These are phyloP conservation scores for Portunus trituberculatus DNA, from an alignment of 1,140 invertebrate species.

Conservation along the genomic window DNA sequence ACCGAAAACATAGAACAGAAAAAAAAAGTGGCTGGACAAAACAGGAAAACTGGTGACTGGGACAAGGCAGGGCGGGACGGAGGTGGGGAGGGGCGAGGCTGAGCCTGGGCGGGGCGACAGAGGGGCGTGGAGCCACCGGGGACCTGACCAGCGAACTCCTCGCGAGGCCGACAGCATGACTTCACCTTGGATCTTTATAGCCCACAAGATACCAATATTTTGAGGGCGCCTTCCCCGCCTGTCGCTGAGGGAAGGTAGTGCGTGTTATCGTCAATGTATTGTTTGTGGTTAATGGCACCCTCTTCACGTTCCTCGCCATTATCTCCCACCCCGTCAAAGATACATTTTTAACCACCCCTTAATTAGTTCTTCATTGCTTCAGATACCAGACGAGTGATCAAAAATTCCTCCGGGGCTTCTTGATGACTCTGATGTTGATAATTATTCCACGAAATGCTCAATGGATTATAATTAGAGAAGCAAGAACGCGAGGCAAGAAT, in stretches of 20 bases:
- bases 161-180: background rate
- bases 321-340: background rate
- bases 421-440: background rate
- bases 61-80: background rate
- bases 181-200: background rate
- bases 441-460: background rate
- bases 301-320: background rate
- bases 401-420: background rate
- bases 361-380: background rate
- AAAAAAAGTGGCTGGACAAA: background rate
- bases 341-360: background rate
- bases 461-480: background rate
- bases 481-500: background rate
- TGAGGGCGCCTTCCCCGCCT: background rate
- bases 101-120: background rate
- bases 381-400: background rate
- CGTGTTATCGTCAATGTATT: background rate
- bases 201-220: conserved; percentile 12
- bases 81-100: background rate
- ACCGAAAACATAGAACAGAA: conserved; percentile 11
- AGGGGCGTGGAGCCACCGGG: background rate
- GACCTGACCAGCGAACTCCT: background rate
- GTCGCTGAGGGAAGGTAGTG: background rate
- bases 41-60: conserved; percentile 20
- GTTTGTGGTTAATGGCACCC: background rate